Percentiles rank a stretch among this genome's conserved stretches.
Evolutionary conservation across 2,797 vertebrate species (phyloP).

Genomic region (Hypotaenidia okinawae): DNA sequence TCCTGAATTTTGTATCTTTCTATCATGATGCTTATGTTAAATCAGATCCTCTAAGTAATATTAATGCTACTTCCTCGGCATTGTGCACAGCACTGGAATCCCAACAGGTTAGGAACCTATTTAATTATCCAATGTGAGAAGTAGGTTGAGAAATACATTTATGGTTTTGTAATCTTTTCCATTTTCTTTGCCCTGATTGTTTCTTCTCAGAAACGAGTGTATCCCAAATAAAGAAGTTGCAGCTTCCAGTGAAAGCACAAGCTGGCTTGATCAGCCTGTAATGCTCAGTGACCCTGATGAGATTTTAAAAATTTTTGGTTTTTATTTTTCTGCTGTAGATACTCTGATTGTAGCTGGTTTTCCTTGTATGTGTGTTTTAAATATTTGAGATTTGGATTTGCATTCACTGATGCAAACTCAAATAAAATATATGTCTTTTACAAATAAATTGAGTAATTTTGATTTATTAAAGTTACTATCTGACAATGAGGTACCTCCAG

Average conservation of each 20-base stretch:
- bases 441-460: not conserved
- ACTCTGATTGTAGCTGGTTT: not conserved
- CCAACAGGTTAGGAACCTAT: not conserved
- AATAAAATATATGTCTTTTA: not conserved
- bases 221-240: not conserved
- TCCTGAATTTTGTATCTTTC: not conserved
- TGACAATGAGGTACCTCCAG: not conserved
- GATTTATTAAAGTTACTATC: not conserved
- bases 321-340: not conserved
- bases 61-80: not conserved
- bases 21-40: not conserved
- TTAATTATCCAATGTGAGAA: conserved; percentile 12
- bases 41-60: not conserved
- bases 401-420: not conserved
- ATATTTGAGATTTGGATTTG: not conserved
- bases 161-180: not conserved
- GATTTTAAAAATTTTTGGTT: too few relatives aligned
- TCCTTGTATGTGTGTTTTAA: not conserved
- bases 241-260: not conserved
- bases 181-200: not conserved
- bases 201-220: not conserved
- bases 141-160: conserved; percentile 19
- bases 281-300: not conserved
- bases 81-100: not conserved
- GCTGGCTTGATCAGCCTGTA: not conserved